A percentile compares a stretch with the other conserved stretches of the same genome.
phyloP scores from a whole-genome alignment of 2,797 vertebrate genomes.

The Bradypus variegatus region DNA sequence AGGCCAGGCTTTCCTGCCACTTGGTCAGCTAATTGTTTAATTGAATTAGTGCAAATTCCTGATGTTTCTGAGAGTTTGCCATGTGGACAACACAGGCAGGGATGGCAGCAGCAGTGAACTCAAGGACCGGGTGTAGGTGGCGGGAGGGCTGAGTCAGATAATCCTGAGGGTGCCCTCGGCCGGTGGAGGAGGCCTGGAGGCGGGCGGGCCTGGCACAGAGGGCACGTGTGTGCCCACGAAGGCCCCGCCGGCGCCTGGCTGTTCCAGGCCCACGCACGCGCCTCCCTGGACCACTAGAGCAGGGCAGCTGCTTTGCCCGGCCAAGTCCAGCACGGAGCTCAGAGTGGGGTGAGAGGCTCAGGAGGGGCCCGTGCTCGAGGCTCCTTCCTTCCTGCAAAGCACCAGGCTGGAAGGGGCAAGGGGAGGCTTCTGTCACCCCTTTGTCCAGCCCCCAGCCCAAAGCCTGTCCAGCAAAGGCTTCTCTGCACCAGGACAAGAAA shows the following conservation, averaged over 20 bases:
- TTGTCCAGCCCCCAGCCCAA: background rate
- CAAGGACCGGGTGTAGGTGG: background rate
- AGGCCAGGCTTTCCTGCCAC: background rate
- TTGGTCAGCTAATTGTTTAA: conserved; percentile 25
- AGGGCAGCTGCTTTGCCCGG: background rate
- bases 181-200: background rate
- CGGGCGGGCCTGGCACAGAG: no score
- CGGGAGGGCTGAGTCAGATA: background rate
- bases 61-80: background rate
- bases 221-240: accelerated
- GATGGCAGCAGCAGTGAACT: background rate
- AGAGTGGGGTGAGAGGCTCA: background rate
- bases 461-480: background rate
- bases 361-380: background rate
- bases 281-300: no score
- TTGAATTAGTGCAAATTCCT: conserved; percentile 36
- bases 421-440: background rate
- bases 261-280: background rate
- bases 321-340: background rate
- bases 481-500: background rate
- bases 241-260: background rate
- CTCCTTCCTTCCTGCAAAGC: background rate
- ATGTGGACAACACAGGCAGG: background rate
- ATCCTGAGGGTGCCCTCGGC: background rate
- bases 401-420: accelerated